Conservation (phyloP, 1,140 invertebrate species). For the Bombus confusus region DNA sequence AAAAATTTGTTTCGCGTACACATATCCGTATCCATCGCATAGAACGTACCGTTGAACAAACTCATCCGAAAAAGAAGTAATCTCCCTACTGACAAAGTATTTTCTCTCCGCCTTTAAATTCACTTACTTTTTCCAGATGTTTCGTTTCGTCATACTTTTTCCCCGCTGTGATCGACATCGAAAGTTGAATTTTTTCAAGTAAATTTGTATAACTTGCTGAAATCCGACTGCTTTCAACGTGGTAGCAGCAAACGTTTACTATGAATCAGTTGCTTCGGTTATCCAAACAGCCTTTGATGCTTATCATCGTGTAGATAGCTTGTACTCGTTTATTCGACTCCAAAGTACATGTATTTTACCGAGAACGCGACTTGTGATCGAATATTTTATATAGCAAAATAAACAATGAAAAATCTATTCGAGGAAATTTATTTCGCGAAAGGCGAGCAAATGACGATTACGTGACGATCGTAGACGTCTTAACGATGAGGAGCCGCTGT, state of each 20-base stretch:
- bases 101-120: constrained; percentile 7
- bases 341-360: no score
- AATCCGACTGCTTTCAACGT: background rate
- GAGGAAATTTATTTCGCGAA: background rate
- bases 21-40: background rate
- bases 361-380: no score
- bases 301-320: no score
- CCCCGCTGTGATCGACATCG: background rate
- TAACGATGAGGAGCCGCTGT: background rate
- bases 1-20: constrained; percentile 14
- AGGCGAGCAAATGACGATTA: background rate
- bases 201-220: background rate
- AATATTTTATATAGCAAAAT: background rate
- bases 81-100: background rate
- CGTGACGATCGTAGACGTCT: background rate
- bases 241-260: no score
- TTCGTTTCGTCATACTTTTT: background rate
- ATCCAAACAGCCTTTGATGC: no score
- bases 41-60: background rate
- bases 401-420: background rate
- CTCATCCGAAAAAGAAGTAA: background rate
- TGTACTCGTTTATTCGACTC: no score
- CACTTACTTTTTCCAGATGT: background rate
- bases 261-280: no score
- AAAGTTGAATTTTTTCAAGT: background rate